phyloP scores from a whole-genome alignment of 2,888 invertebrate genomes.

The Drosophila barbarae region DNA sequence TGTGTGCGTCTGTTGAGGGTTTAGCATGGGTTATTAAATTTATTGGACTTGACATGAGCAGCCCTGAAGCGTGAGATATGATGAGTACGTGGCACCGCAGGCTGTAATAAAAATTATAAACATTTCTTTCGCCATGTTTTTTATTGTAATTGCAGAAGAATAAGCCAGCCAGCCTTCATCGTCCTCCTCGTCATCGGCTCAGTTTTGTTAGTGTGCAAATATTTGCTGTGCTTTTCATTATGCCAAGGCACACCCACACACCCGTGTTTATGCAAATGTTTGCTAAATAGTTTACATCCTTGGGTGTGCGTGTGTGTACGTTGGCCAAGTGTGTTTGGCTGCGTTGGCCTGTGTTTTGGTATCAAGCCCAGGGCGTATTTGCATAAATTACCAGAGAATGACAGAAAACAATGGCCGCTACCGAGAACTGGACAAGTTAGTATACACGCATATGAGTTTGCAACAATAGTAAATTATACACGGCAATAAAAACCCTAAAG shows the following conservation, averaged over 20 bases:
- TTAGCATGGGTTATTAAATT: slow-evolving; percentile 55
- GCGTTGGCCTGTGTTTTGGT: slow-evolving; percentile 10
- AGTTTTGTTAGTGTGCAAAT: slow-evolving; percentile 31
- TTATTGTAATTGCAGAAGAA: slow-evolving; percentile 32
- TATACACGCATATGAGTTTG: slow-evolving; percentile 13
- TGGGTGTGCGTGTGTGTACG: slow-evolving; percentile 2
- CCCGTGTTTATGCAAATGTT: slow-evolving; percentile 42
- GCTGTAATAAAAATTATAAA: slow-evolving; percentile 21
- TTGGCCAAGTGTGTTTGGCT: slow-evolving; percentile 10
- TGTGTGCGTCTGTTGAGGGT: slow-evolving; percentile 33
- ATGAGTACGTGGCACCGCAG: slow-evolving; percentile 13
- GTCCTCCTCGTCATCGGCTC: slow-evolving; percentile 14
- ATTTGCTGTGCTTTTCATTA: slow-evolving; percentile 47
- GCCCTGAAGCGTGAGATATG: not conserved
- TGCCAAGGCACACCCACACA: slow-evolving; percentile 39
- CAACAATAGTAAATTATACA: not conserved
- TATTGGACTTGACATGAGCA: slow-evolving; percentile 45
- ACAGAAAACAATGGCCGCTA: slow-evolving; percentile 29
- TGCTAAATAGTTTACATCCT: slow-evolving; percentile 45
- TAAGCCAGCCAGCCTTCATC: slow-evolving; percentile 18
- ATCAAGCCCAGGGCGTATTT: slow-evolving; percentile 36
- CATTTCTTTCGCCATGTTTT: slow-evolving; percentile 15
- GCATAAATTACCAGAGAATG: slow-evolving; percentile 40
- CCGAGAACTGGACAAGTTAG: slow-evolving; percentile 13
- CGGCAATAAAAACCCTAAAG: not conserved